These are phyloP conservation scores for Micrasema longulum DNA, from an alignment of 1,140 invertebrate genomes.

Conservation along the genomic window DNA sequence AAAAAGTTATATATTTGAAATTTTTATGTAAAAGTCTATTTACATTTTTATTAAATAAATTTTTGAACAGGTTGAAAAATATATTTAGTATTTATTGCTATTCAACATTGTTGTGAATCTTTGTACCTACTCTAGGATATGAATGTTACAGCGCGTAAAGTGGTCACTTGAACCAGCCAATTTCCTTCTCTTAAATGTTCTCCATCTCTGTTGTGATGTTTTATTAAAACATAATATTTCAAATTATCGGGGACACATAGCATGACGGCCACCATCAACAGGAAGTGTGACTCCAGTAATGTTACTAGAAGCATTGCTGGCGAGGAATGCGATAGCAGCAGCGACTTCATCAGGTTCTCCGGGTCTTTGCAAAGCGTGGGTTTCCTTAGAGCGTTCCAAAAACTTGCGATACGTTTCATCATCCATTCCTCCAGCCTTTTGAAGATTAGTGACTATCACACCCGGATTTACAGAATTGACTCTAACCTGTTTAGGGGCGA, in stretches of 20 bases:
- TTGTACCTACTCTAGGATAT: no score
- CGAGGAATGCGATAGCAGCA: conserved; percentile 85
- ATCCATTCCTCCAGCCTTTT: conserved; percentile 79
- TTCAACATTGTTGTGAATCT: no score
- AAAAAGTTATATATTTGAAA: no score
- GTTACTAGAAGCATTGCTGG: conserved; percentile 82
- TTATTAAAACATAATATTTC: no score
- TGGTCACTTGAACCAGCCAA: no score
- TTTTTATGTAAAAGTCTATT: no score
- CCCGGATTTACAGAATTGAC: conserved; percentile 91
- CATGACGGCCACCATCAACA: conserved; percentile 86
- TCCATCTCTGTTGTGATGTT: no score
- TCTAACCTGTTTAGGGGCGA: conserved; percentile 83
- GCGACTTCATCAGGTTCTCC: conserved; percentile 84
- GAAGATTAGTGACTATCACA: conserved; percentile 82
- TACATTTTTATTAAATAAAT: no score
- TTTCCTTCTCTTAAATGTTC: no score
- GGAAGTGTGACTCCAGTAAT: conserved; percentile 84
- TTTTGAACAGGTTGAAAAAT: no score
- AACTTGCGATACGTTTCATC: conserved; percentile 80
- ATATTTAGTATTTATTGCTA: no score
- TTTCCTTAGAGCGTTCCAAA: conserved; percentile 78
- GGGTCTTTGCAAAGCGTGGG: conserved; percentile 84
- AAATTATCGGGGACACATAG: conserved; percentile 80
- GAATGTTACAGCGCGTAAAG: no score